Base-by-base conservation (phyloP, 1,140 invertebrate species). In the Reticulitermes speratus region DNA sequence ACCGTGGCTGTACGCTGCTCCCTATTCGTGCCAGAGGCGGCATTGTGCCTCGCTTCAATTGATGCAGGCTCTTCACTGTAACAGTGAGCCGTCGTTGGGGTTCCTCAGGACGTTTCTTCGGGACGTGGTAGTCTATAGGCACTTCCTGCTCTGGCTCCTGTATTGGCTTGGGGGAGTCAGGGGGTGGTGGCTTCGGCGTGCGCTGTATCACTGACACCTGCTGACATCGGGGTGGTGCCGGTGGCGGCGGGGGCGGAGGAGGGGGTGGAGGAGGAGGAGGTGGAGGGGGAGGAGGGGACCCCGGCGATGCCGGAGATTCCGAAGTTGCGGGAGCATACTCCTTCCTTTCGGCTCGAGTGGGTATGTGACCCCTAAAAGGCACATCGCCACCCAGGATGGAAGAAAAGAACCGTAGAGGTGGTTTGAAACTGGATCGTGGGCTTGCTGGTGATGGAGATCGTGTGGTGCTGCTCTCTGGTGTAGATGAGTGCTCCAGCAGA, bases 81-180 rank as follows among this genome's bases (percentile, higher is more conserved):
- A 52, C 30, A n/a, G 83, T 52, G 52, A 52, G 2, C 14, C 23
- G 45, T 52, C 83, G 12, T 16, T 16, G 52, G 90, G 87, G 30
- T 48, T 87, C 81, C 21, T 87, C 84, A 2, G 45, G 44, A 87
- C 94, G 93, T 86, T 95, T 94, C 90, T 96, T 97, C 30, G 96
- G 96, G 86, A 97, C 95, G 88, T 96, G 96, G 90, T 97, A 97
- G 89, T 97, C 96, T 85, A 97, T 97, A 0, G 96, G 96, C 88
- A 96, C 96, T 83, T 97, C 96, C 91, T 97, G 95, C 88, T 92
- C 92, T 0, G 93, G 93, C 87, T 92, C 45, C 44, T 86, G 85
- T 14, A 86, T 38, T 45, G 44, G 44, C 48, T 83, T 86, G 25
- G 86, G 88, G 21, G 48, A 84, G 69, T 89, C 91, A 44, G 86